These are phyloP conservation scores for Capitulum mitella DNA, from an alignment of 2,888 invertebrate species.

Conservation along the genomic window DNA sequence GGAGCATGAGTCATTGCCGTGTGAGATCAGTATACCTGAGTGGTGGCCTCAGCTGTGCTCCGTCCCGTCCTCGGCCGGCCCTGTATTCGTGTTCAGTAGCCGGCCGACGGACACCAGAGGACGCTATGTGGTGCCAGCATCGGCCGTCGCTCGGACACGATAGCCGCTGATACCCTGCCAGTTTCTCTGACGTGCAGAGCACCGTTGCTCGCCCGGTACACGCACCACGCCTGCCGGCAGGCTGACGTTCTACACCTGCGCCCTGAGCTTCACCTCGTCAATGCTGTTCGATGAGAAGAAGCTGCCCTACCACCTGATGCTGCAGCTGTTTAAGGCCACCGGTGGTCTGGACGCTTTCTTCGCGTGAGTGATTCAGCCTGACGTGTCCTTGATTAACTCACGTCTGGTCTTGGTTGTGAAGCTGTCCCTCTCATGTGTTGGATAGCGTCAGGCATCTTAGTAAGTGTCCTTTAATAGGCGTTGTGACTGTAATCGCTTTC, in stretches of 20 bases:
- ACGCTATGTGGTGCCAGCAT: not conserved
- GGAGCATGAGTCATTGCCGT: slow-evolving; percentile 37
- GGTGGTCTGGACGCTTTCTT: slow-evolving; percentile 52
- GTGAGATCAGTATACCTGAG: slow-evolving; percentile 36
- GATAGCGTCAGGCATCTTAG: too few relatives aligned
- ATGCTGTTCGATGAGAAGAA: slow-evolving; percentile 79
- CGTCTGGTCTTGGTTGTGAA: too few relatives aligned
- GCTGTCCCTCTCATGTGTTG: too few relatives aligned
- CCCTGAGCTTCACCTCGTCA: slow-evolving; percentile 73
- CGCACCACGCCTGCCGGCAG: slow-evolving; percentile 45
- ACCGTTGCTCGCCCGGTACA: not conserved
- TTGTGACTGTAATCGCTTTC: too few relatives aligned
- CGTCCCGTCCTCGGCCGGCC: slow-evolving; percentile 35
- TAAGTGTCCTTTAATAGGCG: too few relatives aligned
- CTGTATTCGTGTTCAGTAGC: slow-evolving; percentile 33
- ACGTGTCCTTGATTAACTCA: too few relatives aligned
- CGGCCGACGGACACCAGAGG: slow-evolving; percentile 31
- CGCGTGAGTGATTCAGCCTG: not conserved
- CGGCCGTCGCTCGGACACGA: not conserved
- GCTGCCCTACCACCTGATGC: slow-evolving; percentile 73
- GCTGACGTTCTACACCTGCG: slow-evolving; percentile 72
- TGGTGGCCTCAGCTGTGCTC: not conserved
- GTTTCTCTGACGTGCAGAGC: not conserved
- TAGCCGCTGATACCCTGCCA: too few relatives aligned
- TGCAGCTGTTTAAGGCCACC: slow-evolving; percentile 66